Evolutionary conservation across 2,888 invertebrate genomes (phyloP).

Genomic region (Cordilura impudica): DNA sequence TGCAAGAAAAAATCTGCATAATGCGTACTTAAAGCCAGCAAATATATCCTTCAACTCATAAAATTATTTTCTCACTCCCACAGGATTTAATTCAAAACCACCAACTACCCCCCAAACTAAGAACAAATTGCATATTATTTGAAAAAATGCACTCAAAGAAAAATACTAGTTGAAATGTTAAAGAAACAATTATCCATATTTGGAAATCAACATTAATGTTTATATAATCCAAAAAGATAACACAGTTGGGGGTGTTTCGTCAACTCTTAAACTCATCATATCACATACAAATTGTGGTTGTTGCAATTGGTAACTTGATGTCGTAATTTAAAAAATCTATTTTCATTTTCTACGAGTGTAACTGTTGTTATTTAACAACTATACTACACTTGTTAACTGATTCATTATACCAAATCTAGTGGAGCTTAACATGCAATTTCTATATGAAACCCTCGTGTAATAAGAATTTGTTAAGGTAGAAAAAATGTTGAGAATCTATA

Average conservation of each 20-base stretch:
- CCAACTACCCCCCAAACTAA: conserved; percentile 50
- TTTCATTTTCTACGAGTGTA: conserved; percentile 17
- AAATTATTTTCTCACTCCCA: neutral
- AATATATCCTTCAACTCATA: conserved; percentile 48
- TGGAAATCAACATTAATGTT: too few relatives aligned
- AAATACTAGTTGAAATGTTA: neutral
- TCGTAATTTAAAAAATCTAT: too few relatives aligned
- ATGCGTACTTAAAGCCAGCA: conserved; percentile 58
- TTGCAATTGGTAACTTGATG: too few relatives aligned
- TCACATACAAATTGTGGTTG: too few relatives aligned
- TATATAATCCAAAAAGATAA: too few relatives aligned
- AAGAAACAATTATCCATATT: too few relatives aligned
- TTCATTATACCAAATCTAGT: conserved; percentile 60
- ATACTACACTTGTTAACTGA: conserved; percentile 58
- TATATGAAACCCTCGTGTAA: conserved; percentile 39
- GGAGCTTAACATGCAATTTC: conserved; percentile 61
- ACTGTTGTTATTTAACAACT: conserved; percentile 20
- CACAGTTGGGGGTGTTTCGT: too few relatives aligned
- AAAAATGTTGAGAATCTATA: conserved; percentile 14
- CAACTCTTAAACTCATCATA: too few relatives aligned
- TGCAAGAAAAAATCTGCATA: conserved; percentile 55
- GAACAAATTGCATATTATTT: conserved; percentile 48
- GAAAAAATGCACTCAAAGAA: conserved; percentile 33
- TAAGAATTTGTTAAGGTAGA: conserved; percentile 33
- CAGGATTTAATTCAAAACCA: conserved; percentile 14